Conservation (phyloP, 2,113 vertebrate species). For the Bufo bufo region DNA sequence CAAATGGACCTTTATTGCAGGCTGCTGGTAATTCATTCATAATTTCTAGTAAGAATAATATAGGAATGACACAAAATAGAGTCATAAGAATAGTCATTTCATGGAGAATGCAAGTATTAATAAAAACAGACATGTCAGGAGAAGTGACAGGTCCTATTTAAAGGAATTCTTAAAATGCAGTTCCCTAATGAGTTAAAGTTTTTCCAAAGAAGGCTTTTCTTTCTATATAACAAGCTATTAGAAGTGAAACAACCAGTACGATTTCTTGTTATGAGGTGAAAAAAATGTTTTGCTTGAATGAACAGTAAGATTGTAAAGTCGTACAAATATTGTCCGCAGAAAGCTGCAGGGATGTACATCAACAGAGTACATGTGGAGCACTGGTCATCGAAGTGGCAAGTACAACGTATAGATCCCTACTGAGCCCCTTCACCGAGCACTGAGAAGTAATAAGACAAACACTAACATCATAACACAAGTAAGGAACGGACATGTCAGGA, state of each 20-base stretch:
- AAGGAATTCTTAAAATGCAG: background rate
- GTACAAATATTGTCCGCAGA: constrained; percentile 13
- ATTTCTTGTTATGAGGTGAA: background rate
- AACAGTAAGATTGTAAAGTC: constrained; percentile 31
- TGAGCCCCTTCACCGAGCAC: background rate
- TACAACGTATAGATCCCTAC: background rate
- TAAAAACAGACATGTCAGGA: too few relatives aligned
- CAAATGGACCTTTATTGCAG: too few relatives aligned
- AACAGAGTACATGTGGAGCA: constrained; percentile 24
- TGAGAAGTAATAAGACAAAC: background rate
- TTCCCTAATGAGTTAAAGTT: background rate
- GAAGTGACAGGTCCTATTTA: too few relatives aligned
- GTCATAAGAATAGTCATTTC: too few relatives aligned
- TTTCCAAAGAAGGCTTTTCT: background rate
- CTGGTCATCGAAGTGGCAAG: constrained; percentile 1
- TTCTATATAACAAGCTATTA: background rate
- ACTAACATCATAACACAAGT: background rate
- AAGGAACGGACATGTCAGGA: background rate
- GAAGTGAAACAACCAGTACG: background rate
- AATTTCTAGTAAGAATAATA: too few relatives aligned
- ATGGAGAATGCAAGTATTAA: too few relatives aligned
- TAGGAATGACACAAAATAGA: too few relatives aligned
- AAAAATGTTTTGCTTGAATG: constrained; percentile 19
- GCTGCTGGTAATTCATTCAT: too few relatives aligned
- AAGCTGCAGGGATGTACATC: constrained; percentile 16